Evolutionary conservation across 2,888 invertebrate species (phyloP).

Genomic region (Stegophylla sp.): DNA sequence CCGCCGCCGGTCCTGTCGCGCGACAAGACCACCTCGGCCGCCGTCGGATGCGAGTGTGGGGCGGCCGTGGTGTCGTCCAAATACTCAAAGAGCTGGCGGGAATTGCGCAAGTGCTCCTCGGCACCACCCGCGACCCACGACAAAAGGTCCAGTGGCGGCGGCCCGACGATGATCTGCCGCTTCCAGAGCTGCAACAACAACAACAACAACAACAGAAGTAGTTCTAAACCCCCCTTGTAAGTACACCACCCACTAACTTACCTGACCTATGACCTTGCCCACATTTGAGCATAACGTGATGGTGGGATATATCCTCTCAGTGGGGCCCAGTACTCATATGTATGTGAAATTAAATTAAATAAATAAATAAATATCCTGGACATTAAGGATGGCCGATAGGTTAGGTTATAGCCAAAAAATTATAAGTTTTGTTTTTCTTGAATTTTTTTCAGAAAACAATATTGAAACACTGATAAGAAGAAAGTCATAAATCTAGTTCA

Average conservation of each 20-base stretch:
- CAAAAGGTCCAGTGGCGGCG: background rate
- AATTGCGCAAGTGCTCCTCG: constrained; percentile 19
- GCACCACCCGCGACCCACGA: background rate
- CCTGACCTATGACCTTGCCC: background rate
- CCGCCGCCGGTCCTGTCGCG: background rate
- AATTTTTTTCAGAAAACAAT: no score
- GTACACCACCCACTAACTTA: no score
- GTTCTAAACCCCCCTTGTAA: constrained; percentile 12
- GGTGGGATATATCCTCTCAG: no score
- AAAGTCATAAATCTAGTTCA: no score
- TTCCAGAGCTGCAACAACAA: constrained; percentile 15
- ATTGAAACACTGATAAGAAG: no score
- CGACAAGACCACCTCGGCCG: background rate
- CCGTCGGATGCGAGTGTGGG: background rate
- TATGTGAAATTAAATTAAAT: no score
- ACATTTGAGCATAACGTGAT: no score
- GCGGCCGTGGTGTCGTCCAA: background rate
- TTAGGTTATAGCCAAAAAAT: no score
- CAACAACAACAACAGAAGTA: constrained; percentile 6
- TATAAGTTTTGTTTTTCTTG: no score
- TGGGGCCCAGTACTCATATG: no score
- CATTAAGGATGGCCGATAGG: no score
- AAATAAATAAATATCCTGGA: no score
- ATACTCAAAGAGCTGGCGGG: constrained; percentile 44
- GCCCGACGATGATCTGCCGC: constrained; percentile 19